Conservation (phyloP, 2,113 vertebrate genomes). For the Sterrhoptilus dennistouni region DNA sequence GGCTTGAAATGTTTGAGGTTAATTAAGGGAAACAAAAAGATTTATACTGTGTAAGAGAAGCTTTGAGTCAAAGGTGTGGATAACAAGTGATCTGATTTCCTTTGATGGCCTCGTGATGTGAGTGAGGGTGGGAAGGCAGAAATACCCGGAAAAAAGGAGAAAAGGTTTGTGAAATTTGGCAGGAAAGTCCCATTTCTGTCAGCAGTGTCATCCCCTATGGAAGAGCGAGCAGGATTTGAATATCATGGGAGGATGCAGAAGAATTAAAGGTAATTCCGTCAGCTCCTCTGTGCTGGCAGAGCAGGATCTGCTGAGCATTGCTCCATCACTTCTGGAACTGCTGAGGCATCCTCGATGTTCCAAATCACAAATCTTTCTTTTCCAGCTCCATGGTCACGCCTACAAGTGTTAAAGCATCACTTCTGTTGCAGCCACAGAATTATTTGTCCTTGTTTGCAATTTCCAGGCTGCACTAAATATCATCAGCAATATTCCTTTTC, state of each 20-base stretch:
- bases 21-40: constrained; percentile 19
- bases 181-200: neutral
- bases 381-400: neutral
- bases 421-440: neutral
- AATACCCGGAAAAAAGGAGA: neutral
- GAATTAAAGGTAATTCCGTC: neutral
- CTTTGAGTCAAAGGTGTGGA: neutral
- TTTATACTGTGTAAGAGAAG: neutral
- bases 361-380: neutral
- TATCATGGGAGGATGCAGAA: neutral
- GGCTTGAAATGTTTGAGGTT: neutral
- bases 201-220: neutral
- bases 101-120: neutral
- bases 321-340: neutral
- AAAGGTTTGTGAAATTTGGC: neutral
- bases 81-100: neutral
- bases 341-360: neutral
- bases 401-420: neutral
- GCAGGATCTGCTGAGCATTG: neutral
- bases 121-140: neutral
- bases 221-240: neutral
- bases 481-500: neutral
- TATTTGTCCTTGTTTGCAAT: neutral
- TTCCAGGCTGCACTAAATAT: neutral
- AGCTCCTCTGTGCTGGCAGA: neutral